phyloP scores from a whole-genome alignment of 2,888 invertebrate genomes.

The Pandemis corylana region DNA sequence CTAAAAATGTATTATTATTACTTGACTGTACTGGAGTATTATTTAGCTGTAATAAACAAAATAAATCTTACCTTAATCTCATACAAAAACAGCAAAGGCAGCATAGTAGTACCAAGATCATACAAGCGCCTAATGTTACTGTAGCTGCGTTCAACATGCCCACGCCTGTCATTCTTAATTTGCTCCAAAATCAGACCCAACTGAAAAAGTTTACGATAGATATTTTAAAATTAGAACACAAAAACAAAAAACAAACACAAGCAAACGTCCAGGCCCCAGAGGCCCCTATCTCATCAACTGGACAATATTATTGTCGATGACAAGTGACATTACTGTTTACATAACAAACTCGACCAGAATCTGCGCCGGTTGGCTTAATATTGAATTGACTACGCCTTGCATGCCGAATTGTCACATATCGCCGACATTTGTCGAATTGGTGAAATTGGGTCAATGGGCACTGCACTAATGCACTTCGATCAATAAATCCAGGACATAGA shows the following conservation, averaged over 20 bases:
- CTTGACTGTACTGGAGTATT: no score
- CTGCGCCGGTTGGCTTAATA: no score
- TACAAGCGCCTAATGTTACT: conserved; percentile 54
- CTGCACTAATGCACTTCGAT: neutral
- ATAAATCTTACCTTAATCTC: conserved; percentile 62
- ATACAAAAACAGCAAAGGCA: conserved; percentile 70
- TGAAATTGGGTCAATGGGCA: neutral
- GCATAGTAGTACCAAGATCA: conserved; percentile 59
- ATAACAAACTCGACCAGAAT: no score
- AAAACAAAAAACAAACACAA: neutral
- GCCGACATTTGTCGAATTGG: no score
- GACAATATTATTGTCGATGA: no score
- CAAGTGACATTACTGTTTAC: no score
- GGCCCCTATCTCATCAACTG: no score
- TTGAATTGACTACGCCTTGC: no score
- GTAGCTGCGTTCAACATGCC: conserved; percentile 60
- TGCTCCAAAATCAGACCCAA: neutral
- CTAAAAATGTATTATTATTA: no score
- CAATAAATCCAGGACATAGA: neutral
- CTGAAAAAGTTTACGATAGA: conserved; percentile 3
- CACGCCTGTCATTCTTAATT: conserved; percentile 31
- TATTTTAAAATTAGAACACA: neutral
- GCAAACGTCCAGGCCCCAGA: neutral
- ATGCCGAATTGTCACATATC: no score
- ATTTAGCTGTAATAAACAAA: neutral